Percentiles rank a stretch among this genome's conserved stretches.
Evolutionary conservation across 2,888 invertebrate genomes (phyloP).

Genomic region (Megastigmus dorsalis): DNA sequence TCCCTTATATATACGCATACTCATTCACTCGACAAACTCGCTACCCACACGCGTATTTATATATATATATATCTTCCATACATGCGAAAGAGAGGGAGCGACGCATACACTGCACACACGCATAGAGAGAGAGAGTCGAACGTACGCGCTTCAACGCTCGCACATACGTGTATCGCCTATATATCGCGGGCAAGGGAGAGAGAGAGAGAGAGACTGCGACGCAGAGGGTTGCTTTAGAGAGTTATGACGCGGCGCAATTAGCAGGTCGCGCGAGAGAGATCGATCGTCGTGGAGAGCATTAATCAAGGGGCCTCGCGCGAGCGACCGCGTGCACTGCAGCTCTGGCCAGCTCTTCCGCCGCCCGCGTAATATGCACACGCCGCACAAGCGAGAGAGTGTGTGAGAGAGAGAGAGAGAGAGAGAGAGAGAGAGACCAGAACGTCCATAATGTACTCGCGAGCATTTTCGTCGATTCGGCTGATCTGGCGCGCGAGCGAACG

Average conservation of each 20-base stretch:
- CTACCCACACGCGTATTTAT: background rate
- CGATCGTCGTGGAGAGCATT: slow-evolving; percentile 73
- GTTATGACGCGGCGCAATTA: slow-evolving; percentile 74
- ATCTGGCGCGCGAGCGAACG: slow-evolving; percentile 1
- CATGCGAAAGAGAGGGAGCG: background rate
- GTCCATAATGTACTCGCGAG: slow-evolving; percentile 62
- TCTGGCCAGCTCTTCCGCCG: too few species aligned
- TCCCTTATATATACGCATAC: slow-evolving; percentile 13
- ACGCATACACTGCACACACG: background rate
- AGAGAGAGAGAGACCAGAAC: slow-evolving; percentile 48
- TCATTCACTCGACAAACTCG: slow-evolving; percentile 3
- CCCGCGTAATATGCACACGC: slow-evolving; percentile 63
- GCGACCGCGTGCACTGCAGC: background rate
- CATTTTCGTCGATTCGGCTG: slow-evolving; percentile 63
- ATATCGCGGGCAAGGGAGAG: slow-evolving; percentile 50
- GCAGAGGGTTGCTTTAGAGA: slow-evolving; percentile 62
- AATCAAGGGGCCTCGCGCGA: slow-evolving; percentile 65
- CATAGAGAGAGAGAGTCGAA: background rate
- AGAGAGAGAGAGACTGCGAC: slow-evolving; percentile 41
- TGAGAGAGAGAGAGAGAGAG: slow-evolving; percentile 29
- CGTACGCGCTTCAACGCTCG: background rate
- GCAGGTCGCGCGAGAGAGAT: slow-evolving; percentile 74
- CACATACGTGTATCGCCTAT: slow-evolving; percentile 20
- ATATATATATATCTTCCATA: background rate
- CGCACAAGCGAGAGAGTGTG: too few species aligned